Evolutionary conservation across 2,888 invertebrate genomes (phyloP).

Genomic region (Xylocampa areola): DNA sequence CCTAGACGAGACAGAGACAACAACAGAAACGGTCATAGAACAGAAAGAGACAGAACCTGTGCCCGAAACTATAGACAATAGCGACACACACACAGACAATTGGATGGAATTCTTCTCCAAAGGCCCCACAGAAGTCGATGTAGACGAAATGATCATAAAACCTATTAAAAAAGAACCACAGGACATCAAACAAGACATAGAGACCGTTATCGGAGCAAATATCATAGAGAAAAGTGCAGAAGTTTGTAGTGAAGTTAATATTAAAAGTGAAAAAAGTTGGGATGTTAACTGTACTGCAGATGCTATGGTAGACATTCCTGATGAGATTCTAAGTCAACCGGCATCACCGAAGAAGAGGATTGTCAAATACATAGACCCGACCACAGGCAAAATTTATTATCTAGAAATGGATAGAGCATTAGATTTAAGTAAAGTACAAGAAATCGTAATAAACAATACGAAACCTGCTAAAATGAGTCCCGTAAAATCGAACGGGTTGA

Average conservation of each 20-base stretch:
- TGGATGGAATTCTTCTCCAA: slow-evolving; percentile 85
- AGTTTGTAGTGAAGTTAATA: slow-evolving; percentile 9
- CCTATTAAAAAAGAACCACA: slow-evolving; percentile 70
- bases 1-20: slow-evolving; percentile 43
- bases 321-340: slow-evolving; percentile 67
- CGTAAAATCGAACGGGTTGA: slow-evolving; percentile 77
- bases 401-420: slow-evolving; percentile 82
- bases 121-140: slow-evolving; percentile 76
- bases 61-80: slow-evolving; percentile 30
- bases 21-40: slow-evolving; percentile 30
- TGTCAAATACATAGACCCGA: slow-evolving; percentile 83
- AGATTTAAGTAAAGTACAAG: slow-evolving; percentile 81
- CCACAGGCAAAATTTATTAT: slow-evolving; percentile 83
- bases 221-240: slow-evolving; percentile 30
- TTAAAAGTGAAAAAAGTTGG: slow-evolving; percentile 42
- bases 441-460: slow-evolving; percentile 80
- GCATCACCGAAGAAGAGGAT: slow-evolving; percentile 75
- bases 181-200: slow-evolving; percentile 53
- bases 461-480: slow-evolving; percentile 78
- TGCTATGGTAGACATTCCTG: slow-evolving; percentile 64
- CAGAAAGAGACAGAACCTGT: slow-evolving; percentile 23
- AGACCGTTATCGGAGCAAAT: slow-evolving; percentile 33
- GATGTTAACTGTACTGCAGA: slow-evolving; percentile 15
- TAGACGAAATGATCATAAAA: slow-evolving; percentile 84
- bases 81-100: slow-evolving; percentile 64